Evolutionary conservation across 2,113 vertebrate species (phyloP).

Genomic region (Cathartes aura): DNA sequence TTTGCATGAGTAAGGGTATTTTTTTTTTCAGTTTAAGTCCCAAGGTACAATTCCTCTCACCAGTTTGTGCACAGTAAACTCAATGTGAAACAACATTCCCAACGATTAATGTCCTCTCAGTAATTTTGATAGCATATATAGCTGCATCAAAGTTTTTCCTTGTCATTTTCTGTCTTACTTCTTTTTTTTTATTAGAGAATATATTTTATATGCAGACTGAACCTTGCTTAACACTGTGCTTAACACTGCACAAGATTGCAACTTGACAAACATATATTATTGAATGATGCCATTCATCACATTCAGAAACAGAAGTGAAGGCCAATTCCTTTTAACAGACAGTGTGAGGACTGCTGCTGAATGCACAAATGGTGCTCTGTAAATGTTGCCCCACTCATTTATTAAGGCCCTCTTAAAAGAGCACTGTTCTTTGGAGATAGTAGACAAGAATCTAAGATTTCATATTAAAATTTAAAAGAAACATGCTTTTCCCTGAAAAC

Average conservation of each 20-base stretch:
- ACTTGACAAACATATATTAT: slow-evolving; percentile 66
- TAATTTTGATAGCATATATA: background rate
- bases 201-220: slow-evolving; percentile 44
- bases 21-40: background rate
- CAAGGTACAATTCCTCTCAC: background rate
- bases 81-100: background rate
- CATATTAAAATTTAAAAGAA: background rate
- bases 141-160: background rate
- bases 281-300: slow-evolving; percentile 71
- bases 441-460: background rate
- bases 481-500: background rate
- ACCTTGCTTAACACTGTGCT: slow-evolving; percentile 56
- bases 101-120: background rate
- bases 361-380: slow-evolving; percentile 53
- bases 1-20: background rate
- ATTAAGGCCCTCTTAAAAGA: slow-evolving; percentile 17
- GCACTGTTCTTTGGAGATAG: background rate
- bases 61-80: background rate
- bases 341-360: slow-evolving; percentile 60
- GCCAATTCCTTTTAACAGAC: slow-evolving; percentile 68
- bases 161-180: background rate
- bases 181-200: background rate
- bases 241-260: slow-evolving; percentile 53
- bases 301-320: slow-evolving; percentile 68
- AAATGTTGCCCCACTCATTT: slow-evolving; percentile 29